Evolutionary conservation across 2,797 vertebrate species (phyloP), one percentile per base, ranked within the genome.

Genomic region (Ctenopoma multispine): DNA sequence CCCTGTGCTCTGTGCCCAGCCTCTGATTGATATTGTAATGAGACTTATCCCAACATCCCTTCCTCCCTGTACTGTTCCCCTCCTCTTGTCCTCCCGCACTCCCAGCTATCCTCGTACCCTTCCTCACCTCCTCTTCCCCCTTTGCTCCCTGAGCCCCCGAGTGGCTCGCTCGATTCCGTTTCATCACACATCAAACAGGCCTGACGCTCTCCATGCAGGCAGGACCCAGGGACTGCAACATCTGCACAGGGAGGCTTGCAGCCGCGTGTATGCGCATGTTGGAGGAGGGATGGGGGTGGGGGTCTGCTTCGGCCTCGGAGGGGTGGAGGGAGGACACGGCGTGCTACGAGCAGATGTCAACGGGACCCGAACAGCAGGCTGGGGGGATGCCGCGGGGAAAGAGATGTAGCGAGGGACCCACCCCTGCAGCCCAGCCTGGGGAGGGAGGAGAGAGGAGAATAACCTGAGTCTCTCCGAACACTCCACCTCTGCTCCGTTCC

Each of bases 101-200:
- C 23, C 62, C 34, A 57, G 71, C 87, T 69, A 79, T 63, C 51
- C 70, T 46, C 29, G 74, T 84, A 66, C 49, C 69, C 74, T 70
- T 67, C 64, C 57, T 81, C 93, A 84, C 77, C 82, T 91, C 90
- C 88, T 84, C 90, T 82, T 74, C 91, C 91, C 90, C 80, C 92
- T 84, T 81, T 75, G 82, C 91, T 90, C 94, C 93, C 82, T 70
- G 81, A 89, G 91, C 92, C 96, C 96, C 96, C 76, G 93, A 94
- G 95, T 93, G 96, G 96, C 96, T 96, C 77, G 90, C 96, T 96
- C 58, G 84, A 95, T 96, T 97, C 96, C 90, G 96, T 99, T 99
- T 98, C 96, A 98, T 99, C 97, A 94, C 95, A 98, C 98, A 96
- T 99, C 97, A 99, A 99, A 98, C 96, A 77, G 95, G 93, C 94